Evolutionary conservation across 2,888 invertebrate species (phyloP).

Genomic region (Euzophera pinguis): DNA sequence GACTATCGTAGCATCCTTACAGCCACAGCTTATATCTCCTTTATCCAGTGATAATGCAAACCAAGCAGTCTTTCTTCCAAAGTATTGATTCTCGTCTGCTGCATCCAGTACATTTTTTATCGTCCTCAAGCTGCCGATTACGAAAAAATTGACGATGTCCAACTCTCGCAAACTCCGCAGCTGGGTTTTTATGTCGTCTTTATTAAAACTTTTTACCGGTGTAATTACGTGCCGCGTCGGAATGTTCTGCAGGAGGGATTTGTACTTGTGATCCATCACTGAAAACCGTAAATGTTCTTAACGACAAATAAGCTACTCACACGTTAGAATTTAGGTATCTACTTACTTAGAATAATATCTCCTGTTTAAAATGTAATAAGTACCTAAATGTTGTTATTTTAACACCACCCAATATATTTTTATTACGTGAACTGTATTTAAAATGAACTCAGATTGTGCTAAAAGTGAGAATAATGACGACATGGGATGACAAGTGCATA

Average conservation of each 20-base stretch:
- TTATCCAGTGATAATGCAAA: constrained; percentile 89
- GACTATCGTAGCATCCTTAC: constrained; percentile 88
- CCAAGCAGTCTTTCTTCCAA: constrained; percentile 93
- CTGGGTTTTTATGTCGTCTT: constrained; percentile 83
- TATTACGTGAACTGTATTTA: no score
- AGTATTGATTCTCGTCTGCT: constrained; percentile 87
- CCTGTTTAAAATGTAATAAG: no score
- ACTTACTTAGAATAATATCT: no score
- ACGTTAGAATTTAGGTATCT: no score
- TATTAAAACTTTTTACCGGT: constrained; percentile 77
- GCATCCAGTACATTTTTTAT: constrained; percentile 85
- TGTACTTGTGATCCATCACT: constrained; percentile 97
- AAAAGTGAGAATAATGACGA: no score
- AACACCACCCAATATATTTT: no score
- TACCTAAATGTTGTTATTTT: no score
- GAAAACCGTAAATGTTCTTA: no score
- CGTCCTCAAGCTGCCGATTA: constrained; percentile 86
- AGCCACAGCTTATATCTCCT: constrained; percentile 86
- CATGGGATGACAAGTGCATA: no score
- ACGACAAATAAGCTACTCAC: no score
- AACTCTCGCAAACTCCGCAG: constrained; percentile 86
- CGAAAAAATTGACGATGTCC: constrained; percentile 94
- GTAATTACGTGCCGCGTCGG: constrained; percentile 94
- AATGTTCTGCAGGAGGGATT: constrained; percentile 92
- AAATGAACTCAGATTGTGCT: no score